These are phyloP conservation scores for Meandrusa payeni DNA, from an alignment of 2,888 invertebrate species.

Conservation along the genomic window DNA sequence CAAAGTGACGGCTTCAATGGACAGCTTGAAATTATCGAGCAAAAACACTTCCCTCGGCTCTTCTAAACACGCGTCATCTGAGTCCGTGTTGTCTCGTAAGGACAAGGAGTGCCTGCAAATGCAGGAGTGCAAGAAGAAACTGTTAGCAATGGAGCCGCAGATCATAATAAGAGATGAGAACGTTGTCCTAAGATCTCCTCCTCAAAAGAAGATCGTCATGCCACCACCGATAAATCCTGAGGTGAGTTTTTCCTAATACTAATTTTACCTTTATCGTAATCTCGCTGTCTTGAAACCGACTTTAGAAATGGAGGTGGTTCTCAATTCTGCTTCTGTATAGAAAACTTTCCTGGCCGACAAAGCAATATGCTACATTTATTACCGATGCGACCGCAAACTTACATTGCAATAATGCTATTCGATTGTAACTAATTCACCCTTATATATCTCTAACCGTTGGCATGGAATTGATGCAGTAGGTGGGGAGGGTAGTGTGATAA, in stretches of 20 bases:
- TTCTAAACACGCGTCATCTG: conserved; percentile 73
- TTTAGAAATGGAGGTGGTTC: too few relatives aligned
- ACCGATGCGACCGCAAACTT: too few relatives aligned
- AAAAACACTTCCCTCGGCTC: conserved; percentile 64
- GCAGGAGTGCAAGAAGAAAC: conserved; percentile 75
- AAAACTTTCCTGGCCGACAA: too few relatives aligned
- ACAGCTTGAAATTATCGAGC: conserved; percentile 72
- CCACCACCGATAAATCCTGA: conserved; percentile 71
- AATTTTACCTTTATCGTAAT: background rate
- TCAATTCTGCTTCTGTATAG: too few relatives aligned
- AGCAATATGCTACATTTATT: too few relatives aligned
- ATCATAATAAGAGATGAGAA: conserved; percentile 75
- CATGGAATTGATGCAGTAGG: too few relatives aligned
- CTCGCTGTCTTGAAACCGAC: too few relatives aligned
- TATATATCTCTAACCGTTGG: too few relatives aligned
- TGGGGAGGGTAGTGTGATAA: too few relatives aligned
- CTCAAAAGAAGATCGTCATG: conserved; percentile 75
- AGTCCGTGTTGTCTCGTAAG: conserved; percentile 70
- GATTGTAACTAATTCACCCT: too few relatives aligned
- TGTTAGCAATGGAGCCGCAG: conserved; percentile 72
- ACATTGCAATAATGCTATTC: too few relatives aligned
- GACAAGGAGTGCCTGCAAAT: conserved; percentile 71
- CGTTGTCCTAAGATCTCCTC: conserved; percentile 66
- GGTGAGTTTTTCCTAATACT: conserved; percentile 41
- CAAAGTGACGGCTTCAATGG: conserved; percentile 69